A percentile compares a stretch with the other conserved stretches of the same genome.
Conservation (phyloP, 2,113 vertebrate genomes). For the Entomyzon cyanotis region DNA sequence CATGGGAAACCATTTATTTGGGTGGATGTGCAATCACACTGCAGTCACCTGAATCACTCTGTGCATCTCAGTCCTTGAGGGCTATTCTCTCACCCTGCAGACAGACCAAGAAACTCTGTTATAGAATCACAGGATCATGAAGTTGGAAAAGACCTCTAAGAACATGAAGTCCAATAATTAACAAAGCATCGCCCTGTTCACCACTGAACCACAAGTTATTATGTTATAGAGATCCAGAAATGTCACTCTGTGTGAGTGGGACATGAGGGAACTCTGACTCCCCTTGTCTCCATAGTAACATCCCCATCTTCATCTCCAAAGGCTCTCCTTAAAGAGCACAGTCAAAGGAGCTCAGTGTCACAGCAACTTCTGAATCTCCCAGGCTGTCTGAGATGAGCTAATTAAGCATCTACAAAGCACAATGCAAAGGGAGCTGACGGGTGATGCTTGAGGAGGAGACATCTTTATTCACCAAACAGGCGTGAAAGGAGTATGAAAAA, state of each 20-base stretch:
- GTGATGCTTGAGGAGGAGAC: not conserved
- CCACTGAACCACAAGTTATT: not conserved
- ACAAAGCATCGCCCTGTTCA: rapidly evolving
- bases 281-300: not conserved
- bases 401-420: not conserved
- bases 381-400: not conserved
- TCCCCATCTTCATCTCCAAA: not conserved
- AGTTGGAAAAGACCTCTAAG: not conserved
- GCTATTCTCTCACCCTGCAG: not conserved
- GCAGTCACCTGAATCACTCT: not conserved
- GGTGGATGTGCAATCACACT: not conserved
- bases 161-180: not conserved
- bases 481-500: not conserved
- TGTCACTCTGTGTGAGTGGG: not conserved
- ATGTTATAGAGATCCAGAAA: not conserved
- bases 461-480: not conserved
- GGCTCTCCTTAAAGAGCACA: not conserved
- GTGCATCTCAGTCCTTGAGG: not conserved
- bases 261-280: not conserved
- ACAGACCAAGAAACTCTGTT: not conserved
- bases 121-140: not conserved
- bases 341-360: not conserved
- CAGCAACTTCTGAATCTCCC: not conserved
- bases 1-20: not conserved
- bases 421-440: not conserved